Evolutionary conservation across 2,113 vertebrate species (phyloP).

Genomic region (Melanerpes aurifrons): DNA sequence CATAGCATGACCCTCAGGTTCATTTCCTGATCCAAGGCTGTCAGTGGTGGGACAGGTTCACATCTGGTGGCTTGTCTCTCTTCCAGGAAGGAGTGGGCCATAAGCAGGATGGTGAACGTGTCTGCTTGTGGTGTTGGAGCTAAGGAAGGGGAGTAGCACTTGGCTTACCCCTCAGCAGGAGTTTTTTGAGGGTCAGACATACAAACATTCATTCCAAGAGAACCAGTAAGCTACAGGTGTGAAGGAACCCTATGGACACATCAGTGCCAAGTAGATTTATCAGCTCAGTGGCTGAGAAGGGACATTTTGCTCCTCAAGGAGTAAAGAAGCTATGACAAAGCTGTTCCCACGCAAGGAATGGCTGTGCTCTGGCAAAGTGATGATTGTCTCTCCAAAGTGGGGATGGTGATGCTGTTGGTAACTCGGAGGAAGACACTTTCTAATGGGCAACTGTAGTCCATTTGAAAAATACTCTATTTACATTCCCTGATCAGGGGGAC

Average conservation of each 20-base stretch:
- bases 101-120: accelerated
- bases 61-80: not conserved
- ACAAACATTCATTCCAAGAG: not conserved
- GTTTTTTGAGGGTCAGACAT: not conserved
- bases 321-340: accelerated
- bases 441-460: not conserved
- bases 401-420: not conserved
- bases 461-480: not conserved
- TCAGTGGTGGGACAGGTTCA: not conserved
- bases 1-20: not conserved
- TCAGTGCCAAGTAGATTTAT: not conserved
- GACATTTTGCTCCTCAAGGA: not conserved
- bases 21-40: not conserved
- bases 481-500: not conserved
- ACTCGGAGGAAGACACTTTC: not conserved
- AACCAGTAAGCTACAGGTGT: not conserved
- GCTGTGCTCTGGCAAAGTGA: not conserved
- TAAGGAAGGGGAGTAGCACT: not conserved
- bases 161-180: not conserved
- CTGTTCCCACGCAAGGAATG: not conserved
- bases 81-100: not conserved
- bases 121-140: not conserved
- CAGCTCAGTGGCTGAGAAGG: not conserved
- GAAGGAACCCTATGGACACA: accelerated
- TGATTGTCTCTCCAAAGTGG: not conserved